A percentile compares a stretch with the other conserved stretches of the same genome.
Evolutionary conservation across 2,888 invertebrate genomes (phyloP).

Genomic region (Sinopyrophorus schimmeli): DNA sequence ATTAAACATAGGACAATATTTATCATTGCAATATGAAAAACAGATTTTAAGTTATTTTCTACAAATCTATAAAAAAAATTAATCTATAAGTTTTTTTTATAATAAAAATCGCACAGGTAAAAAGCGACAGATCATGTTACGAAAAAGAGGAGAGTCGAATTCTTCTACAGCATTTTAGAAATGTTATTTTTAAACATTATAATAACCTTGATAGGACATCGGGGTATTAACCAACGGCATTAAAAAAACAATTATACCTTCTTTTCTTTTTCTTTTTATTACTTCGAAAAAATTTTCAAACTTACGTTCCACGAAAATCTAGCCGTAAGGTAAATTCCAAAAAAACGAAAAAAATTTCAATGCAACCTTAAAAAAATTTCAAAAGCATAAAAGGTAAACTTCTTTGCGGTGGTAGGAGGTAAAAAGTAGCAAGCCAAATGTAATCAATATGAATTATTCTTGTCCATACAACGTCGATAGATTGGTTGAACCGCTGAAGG

Average conservation of each 20-base stretch:
- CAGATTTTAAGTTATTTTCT: constrained; percentile 1
- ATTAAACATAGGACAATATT: not conserved
- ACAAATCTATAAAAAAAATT: too few relatives aligned
- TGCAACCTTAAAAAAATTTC: constrained; percentile 6
- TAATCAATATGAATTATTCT: constrained; percentile 28
- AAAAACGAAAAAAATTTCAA: not conserved
- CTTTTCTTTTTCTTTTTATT: too few relatives aligned
- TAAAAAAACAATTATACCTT: not conserved
- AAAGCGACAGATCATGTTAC: too few relatives aligned
- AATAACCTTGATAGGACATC: constrained; percentile 25
- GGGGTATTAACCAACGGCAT: constrained; percentile 15
- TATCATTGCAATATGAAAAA: constrained; percentile 12
- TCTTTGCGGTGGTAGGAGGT: constrained; percentile 28
- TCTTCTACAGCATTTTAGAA: too few relatives aligned
- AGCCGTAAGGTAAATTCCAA: not conserved
- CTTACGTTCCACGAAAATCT: not conserved
- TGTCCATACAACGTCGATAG: constrained; percentile 26
- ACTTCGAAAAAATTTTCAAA: not conserved
- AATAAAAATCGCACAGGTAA: too few relatives aligned
- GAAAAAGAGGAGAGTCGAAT: too few relatives aligned
- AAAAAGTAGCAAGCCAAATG: constrained; percentile 28
- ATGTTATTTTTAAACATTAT: constrained; percentile 13
- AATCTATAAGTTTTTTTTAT: too few relatives aligned
- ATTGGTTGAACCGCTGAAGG: constrained; percentile 34
- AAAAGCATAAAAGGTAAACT: constrained; percentile 30